Evolutionary conservation across 2,113 vertebrate genomes (phyloP), one percentile per base, ranked within the genome.

Genomic region (Panthera leo): DNA sequence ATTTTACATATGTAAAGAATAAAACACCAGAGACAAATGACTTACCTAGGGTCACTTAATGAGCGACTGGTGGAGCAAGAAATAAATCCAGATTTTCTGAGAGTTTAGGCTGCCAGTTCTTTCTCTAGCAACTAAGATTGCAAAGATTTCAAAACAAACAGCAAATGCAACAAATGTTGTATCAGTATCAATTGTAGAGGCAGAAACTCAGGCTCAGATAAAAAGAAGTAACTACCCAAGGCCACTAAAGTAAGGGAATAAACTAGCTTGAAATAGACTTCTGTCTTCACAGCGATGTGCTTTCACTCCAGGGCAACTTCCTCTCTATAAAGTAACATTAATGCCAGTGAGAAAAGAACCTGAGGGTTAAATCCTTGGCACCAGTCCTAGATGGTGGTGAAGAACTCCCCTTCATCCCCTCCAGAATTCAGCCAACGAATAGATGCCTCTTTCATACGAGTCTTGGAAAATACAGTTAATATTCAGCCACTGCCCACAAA

Each of bases 401-500:
- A 65, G n/a, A 86, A 15, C n/a, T 75, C 13, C 23, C 23, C 23
- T 34, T 31, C 3, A 48, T 16, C 29, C 11, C 4, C 5, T 15
- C 23, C 36, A 84, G 48, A 85, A 63, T 31, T 78, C 61, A 86
- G 39, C 4, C 48, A 67, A 63, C 48, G 51, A 92, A 85, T 45
- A 88, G 5, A 25, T 45, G 80, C 48, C 31, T 71, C 21, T 91
- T 89, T 93, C 82, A 87, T 34, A 42, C 42, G 53, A 67, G 14
- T 88, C 19, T 95, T 80, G 76, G 42, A 95, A 96, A 95, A 58
- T 23, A 90, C 23, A 86, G 70, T 45, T 78, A 65, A 78, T 65
- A 76, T 75, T 92, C 48, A 84, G 25, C 25, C 71, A 80, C 39
- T 76, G 45, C 25, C 51, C 29, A 53, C 31, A 83, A 61, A 82